Evolutionary conservation across 1,140 invertebrate species (phyloP).

Genomic region (Orchestia grillus): DNA sequence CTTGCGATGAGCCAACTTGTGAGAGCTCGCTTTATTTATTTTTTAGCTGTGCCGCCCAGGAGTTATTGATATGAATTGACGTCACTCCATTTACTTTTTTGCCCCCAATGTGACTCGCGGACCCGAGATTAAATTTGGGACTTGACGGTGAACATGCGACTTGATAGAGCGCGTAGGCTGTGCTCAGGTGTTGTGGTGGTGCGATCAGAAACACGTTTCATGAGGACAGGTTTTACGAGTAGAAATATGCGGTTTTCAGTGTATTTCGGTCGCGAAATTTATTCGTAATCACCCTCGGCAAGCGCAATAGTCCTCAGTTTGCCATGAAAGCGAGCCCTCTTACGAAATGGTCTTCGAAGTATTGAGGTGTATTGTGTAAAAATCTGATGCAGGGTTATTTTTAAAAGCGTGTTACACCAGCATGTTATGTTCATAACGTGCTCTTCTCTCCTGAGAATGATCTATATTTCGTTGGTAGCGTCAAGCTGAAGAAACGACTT

Average conservation of each 20-base stretch:
- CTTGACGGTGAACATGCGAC: neutral
- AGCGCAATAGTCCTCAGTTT: neutral
- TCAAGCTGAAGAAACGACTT: too few species aligned
- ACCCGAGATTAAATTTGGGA: neutral
- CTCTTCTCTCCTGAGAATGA: too few species aligned
- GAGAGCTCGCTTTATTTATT: neutral
- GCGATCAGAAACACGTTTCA: neutral
- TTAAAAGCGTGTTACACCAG: too few species aligned
- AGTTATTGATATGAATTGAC: slow-evolving; percentile 2
- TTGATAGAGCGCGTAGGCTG: neutral
- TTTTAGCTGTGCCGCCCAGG: neutral
- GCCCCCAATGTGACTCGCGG: neutral
- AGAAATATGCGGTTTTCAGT: neutral
- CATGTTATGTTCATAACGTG: too few species aligned
- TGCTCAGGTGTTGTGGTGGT: neutral
- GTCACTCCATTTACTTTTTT: neutral
- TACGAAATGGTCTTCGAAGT: too few species aligned
- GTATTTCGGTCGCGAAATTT: neutral
- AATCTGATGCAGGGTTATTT: too few species aligned
- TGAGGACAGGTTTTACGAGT: neutral
- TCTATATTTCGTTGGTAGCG: too few species aligned
- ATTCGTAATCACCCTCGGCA: neutral
- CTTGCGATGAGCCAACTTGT: neutral
- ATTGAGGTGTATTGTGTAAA: too few species aligned
- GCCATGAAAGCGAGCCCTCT: neutral